Base-by-base conservation (phyloP, 1,140 invertebrate species). In the Diploscapter pachys region DNA sequence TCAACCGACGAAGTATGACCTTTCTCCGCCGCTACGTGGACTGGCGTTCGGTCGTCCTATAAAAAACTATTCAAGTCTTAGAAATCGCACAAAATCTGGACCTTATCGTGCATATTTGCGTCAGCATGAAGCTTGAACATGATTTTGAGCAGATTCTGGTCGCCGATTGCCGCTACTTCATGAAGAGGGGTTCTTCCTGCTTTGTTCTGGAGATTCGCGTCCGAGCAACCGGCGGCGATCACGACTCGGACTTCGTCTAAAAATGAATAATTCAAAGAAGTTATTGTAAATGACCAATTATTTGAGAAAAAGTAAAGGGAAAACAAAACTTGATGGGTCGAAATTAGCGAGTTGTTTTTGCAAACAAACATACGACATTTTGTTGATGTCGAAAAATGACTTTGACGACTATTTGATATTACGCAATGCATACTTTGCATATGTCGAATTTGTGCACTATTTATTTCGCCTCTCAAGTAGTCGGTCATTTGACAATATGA, bases 1-100 rank as follows among this genome's bases (percentile, higher is more conserved):
- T 99, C 96, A 8, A 99, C 97, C 75, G 98, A 92, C 52, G 90
- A 89, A 2, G 94, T 96, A 83, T 98, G 93, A 0, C 96, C 96
- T 84, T 93, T 92, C 87, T 98, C 95, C 0, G 96, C 95, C 4
- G 96, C 96, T 77, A 99, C 88, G 87, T 99, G 96, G 89, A 99
- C 92, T 0, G 96, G 94, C 5, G 94, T 97, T 57, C 94, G 90
- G 87, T 98, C 95, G 57, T 92, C 86, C 80, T 86, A 78, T 48
- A 85, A 79, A 71, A 49, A 52, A 13, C n/a, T 4, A 9, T 80
- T 48, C 49, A 5, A 57, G 63, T 61, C 5, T 68, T 71, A 50
- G 3, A 73, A 70, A 70, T 69, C 13, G n/a, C 11, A 73, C n/a
- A 52, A 52, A 63, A 63, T 49, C 56, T 11, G 31, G 31, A 95